phyloP scores from a whole-genome alignment of 2,113 vertebrate genomes.

The Crotalus horridus region DNA sequence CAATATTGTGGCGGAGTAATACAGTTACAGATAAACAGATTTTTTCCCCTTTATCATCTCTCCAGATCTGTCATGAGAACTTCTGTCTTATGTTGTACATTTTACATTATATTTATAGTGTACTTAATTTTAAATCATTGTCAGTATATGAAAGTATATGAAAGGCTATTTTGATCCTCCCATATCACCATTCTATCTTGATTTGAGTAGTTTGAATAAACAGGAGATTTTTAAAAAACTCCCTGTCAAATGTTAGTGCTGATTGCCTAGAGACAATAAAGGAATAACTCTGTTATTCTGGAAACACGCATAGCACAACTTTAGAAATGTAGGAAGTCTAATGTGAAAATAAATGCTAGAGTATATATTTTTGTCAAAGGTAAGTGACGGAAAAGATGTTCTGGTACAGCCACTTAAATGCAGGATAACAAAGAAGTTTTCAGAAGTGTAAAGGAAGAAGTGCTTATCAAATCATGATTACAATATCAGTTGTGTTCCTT shows the following conservation, averaged over 20 bases:
- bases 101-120: neutral
- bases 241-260: neutral
- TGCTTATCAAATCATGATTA: slow-evolving; percentile 39
- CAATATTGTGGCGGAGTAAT: neutral
- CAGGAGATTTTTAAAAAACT: neutral
- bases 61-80: neutral
- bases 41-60: neutral
- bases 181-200: neutral
- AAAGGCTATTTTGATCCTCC: neutral
- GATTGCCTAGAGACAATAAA: neutral
- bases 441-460: neutral
- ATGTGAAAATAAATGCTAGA: neutral
- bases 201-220: neutral
- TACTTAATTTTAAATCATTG: neutral
- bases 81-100: neutral
- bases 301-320: neutral
- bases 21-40: neutral
- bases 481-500: slow-evolving; percentile 11
- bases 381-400: slow-evolving; percentile 37
- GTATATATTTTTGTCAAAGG: neutral
- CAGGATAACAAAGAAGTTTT: rapidly evolving
- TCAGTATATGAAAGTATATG: neutral
- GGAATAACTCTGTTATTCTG: neutral
- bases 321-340: neutral
- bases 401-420: slow-evolving; percentile 20